phyloP scores from a whole-genome alignment of 2,113 vertebrate species.

The Nesoenas mayeri region DNA sequence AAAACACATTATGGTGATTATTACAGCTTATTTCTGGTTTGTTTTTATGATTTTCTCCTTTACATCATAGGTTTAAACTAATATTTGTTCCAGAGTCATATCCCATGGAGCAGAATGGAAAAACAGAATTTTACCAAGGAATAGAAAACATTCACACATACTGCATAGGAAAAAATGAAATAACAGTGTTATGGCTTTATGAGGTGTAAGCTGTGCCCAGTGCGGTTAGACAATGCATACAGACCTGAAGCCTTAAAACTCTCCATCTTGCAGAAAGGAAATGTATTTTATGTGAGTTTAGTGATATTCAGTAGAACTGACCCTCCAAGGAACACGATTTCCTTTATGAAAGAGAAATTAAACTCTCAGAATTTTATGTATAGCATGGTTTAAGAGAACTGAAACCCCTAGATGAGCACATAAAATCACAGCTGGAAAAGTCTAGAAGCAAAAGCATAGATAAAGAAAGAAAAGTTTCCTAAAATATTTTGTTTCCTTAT shows the following conservation, averaged over 20 bases:
- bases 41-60: not conserved
- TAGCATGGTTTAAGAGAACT: not conserved
- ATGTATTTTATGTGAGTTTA: not conserved
- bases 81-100: not conserved
- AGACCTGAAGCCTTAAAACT: not conserved
- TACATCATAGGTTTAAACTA: not conserved
- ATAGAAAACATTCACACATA: not conserved
- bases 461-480: not conserved
- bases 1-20: not conserved
- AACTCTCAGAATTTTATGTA: not conserved
- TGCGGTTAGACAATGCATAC: not conserved
- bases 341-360: constrained; percentile 1
- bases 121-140: constrained; percentile 24
- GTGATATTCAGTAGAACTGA: not conserved
- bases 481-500: not conserved
- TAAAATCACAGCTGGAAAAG: constrained; percentile 27
- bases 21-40: not conserved
- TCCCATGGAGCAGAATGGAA: constrained; percentile 6
- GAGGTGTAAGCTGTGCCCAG: not conserved
- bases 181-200: constrained; percentile 5
- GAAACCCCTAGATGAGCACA: not conserved
- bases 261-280: not conserved
- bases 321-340: constrained; percentile 19
- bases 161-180: constrained; percentile 22
- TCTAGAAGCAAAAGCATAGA: not conserved